A percentile compares a stretch with the other conserved stretches of the same genome.
Evolutionary conservation across 2,797 vertebrate genomes (phyloP).

Genomic region (Cheirogaleus major): DNA sequence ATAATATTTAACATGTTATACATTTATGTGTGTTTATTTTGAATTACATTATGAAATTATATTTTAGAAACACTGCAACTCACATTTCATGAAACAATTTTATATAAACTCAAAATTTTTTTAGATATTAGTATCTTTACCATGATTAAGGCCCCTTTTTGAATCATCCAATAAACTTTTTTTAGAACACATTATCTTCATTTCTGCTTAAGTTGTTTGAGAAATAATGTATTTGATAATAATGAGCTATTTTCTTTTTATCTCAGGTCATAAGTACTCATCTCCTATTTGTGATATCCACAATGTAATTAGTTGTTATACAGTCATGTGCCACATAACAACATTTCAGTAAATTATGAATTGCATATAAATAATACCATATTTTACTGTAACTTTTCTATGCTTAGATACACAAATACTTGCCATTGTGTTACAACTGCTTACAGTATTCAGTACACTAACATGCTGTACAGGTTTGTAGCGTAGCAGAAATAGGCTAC

Average conservation of each 20-base stretch:
- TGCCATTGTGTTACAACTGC: not conserved
- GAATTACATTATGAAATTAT: not conserved
- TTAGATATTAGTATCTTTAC: not conserved
- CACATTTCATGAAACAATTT: conserved; percentile 19
- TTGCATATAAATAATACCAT: not conserved
- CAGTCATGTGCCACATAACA: not conserved
- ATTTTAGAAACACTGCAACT: conserved; percentile 39
- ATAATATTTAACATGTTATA: not conserved
- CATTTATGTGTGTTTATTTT: not conserved
- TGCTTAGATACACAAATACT: not conserved
- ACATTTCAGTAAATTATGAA: not conserved
- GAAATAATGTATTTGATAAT: not conserved
- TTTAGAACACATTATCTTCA: conserved; percentile 23
- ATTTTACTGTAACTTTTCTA: not conserved
- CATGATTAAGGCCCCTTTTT: not conserved
- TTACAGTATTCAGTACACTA: not conserved
- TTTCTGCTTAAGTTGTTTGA: not conserved
- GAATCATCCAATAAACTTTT: not conserved
- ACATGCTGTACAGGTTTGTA: not conserved
- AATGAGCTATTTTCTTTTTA: not conserved
- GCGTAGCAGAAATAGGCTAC: not conserved
- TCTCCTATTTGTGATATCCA: conserved; percentile 3
- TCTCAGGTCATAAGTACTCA: not conserved
- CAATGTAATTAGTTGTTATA: not conserved
- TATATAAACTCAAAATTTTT: not conserved